Evolutionary conservation across 1,140 invertebrate species (phyloP), one percentile per base, ranked within the genome.

Genomic region (Pomacea maculata): DNA sequence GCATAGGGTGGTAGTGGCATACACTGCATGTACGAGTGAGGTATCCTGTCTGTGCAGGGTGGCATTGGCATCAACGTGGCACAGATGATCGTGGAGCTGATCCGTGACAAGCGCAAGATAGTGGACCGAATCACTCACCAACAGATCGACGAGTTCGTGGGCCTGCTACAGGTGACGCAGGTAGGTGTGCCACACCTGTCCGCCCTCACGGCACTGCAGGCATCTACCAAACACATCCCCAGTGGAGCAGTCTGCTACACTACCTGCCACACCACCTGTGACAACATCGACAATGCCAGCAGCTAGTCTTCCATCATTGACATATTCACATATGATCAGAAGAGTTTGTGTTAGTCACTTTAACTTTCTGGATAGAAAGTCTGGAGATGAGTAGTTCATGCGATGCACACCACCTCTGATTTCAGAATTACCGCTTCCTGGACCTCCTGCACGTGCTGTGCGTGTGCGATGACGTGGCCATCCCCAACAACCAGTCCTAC

Each of bases 401-500:
- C 25, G 25, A 25, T 25, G 25, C 25, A 25, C 25, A 15, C 65
- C 67, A 17, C 57, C 11, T 61, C 15, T 63, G n/a, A 63, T 85
- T 86, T 11, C 82, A 91, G 90, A 91, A 91, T 82, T 91, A 90
- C 82, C 80, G 90, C 63, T 92, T 90, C 71, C 84, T 92, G 55
- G 91, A 92, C 76, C 82, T 91, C 54, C 82, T 92, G 57, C 89
- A 89, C 78, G 89, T 91, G 52, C 82, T 92, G 61, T 92, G 91
- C 86, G 89, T 92, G 10, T 92, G 91, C 81, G 89, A 91, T 83
- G 88, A 90, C 29, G 86, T 91, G 2, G 87, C 90, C 11, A 90
- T 91, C 45, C 88, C 90, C 54, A 89, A 92, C 84, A 92, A 92
- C 84, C 91, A 92, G 81, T 88, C 86, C 14, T 91, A 92, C 80